Percentiles rank a stretch among this genome's conserved stretches.
Conservation (phyloP, 2,888 invertebrate genomes). For the Tetragnatha montana region DNA sequence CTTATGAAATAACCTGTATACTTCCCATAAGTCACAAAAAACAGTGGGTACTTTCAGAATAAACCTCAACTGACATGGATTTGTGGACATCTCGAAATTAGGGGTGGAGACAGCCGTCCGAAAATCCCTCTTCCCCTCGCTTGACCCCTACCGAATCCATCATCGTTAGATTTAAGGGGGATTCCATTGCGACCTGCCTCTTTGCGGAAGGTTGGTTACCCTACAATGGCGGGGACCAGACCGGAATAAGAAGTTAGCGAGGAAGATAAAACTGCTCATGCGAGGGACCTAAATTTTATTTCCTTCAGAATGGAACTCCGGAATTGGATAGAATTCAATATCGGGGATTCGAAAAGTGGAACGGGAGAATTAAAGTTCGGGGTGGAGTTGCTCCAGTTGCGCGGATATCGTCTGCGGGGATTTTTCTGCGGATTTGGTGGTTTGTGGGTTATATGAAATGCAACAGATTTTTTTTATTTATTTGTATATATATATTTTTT, state of each 20-base stretch:
- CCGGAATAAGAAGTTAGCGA: too few species aligned
- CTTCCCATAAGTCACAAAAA: too few species aligned
- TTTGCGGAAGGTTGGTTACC: too few species aligned
- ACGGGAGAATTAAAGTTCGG: neutral
- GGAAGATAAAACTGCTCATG: neutral
- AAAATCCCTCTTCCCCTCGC: neutral
- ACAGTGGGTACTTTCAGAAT: too few species aligned
- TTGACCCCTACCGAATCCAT: slow-evolving; percentile 2
- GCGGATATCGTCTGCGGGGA: neutral
- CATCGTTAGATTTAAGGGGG: neutral
- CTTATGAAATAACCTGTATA: too few species aligned
- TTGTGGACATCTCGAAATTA: too few species aligned
- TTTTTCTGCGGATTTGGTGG: neutral
- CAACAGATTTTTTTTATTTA: too few species aligned
- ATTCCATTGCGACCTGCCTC: neutral
- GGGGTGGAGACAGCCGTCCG: neutral
- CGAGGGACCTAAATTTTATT: slow-evolving; percentile 19
- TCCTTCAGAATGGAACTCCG: neutral
- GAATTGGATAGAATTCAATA: slow-evolving; percentile 13
- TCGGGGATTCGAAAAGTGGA: neutral
- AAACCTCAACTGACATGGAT: too few species aligned
- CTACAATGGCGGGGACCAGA: too few species aligned
- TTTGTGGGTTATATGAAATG: too few species aligned
- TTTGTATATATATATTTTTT: too few species aligned
- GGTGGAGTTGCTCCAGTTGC: neutral